These are phyloP conservation scores for Aphelinus atriplicis DNA, from an alignment of 1,140 invertebrate species.

Conservation along the genomic window DNA sequence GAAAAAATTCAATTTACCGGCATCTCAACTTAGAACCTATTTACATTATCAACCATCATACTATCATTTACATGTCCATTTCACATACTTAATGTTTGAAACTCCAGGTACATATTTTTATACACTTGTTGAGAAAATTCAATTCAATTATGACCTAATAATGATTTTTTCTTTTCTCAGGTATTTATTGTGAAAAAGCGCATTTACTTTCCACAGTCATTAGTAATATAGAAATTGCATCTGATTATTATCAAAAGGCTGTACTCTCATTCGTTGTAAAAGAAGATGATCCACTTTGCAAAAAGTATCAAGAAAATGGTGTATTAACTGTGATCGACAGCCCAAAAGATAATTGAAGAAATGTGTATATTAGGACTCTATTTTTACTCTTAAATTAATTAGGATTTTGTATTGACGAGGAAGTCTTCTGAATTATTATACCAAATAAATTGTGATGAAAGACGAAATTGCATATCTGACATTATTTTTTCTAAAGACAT, in stretches of 20 bases:
- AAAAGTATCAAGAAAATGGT: constrained; percentile 52
- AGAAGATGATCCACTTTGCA: constrained; percentile 68
- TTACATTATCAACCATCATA: constrained; percentile 97
- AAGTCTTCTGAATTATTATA: constrained; percentile 38
- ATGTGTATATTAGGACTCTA: constrained; percentile 34
- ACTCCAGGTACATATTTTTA: constrained; percentile 72
- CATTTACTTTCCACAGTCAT: constrained; percentile 92
- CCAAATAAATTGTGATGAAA: constrained; percentile 42
- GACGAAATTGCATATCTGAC: constrained; percentile 24
- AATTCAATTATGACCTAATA: constrained; percentile 15
- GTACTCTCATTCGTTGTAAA: constrained; percentile 78
- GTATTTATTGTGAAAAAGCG: constrained; percentile 81
- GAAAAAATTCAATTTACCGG: constrained; percentile 80
- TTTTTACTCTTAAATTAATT: constrained; percentile 40
- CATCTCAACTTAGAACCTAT: constrained; percentile 82
- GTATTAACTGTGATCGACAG: constrained; percentile 42
- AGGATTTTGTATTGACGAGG: constrained; percentile 38
- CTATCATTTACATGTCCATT: constrained; percentile 96
- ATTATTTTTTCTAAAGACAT: constrained; percentile 20
- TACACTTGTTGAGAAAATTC: background rate
- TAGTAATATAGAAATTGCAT: constrained; percentile 83
- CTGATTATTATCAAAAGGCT: constrained; percentile 86
- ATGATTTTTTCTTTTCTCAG: constrained; percentile 52
- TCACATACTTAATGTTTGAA: constrained; percentile 85
- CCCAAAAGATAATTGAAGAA: constrained; percentile 35